Base-by-base conservation (phyloP, 2,888 invertebrate genomes). In the Drosophila kuntzei region DNA sequence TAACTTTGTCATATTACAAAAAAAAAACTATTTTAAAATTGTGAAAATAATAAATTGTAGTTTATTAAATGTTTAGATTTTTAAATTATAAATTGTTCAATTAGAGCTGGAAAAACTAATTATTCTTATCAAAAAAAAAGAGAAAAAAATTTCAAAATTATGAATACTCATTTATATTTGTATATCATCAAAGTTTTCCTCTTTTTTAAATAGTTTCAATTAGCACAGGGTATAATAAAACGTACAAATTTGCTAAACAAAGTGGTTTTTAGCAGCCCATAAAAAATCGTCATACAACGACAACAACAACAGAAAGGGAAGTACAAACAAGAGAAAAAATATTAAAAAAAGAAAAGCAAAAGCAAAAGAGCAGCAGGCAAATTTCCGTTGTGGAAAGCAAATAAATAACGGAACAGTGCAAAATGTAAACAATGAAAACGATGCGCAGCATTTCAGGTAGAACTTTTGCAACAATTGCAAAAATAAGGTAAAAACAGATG, bases 241-340 rank as follows among this genome's bases (percentile, higher is more conserved):
- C 16, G 25, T 9, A 25, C 43, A 34, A 44, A 76, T 87, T 87
- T 89, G 87, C 79, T 89, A 68, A 85, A 75, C 74, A 80, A 80
- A 87, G 74, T 87, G 81, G 57, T 72, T 74, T 84, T 87, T 71
- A 76, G 43, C 67, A 72, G 71, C 61, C 69, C 71, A 80, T 85
- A 84, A 87, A 84, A 73, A 79, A 72, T 29, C 37, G 80, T 58
- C 58, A 47, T 32, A 20, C 49, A 16, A 65, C 63, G 55, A 50
- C 51, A 67, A 50, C 22, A 46, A 25, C 36, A 43, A 25, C 36
- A 55, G 49, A 61, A 44, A 6, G 14, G 41, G 25, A 37, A 16
- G 36, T 22, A 14, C 20, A 27, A 39, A 20, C 20, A 2, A 49
- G 14, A 39, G 22, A 20, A 53, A 1, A 43, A 55, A n/a, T n/a